These are phyloP conservation scores for Palythoa heliodiscus DNA, from an alignment of 92 coral and sea anemone genomes.

Conservation along the genomic window DNA sequence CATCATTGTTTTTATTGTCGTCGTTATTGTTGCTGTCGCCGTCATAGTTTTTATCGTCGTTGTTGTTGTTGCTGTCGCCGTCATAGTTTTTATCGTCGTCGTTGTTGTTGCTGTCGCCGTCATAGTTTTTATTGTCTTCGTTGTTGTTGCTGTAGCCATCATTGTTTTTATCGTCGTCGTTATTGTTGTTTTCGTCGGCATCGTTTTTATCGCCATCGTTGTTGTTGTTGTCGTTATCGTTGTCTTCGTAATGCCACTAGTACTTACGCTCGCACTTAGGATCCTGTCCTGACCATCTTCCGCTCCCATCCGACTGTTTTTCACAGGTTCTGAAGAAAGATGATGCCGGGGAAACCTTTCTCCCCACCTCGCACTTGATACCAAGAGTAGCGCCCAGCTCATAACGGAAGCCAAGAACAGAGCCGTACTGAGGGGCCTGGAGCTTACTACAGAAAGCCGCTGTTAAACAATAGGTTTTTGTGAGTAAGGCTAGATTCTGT, in stretches of 20 bases:
- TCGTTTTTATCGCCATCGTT: not conserved
- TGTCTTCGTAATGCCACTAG: not conserved
- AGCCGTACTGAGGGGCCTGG: slow-evolving; percentile 74
- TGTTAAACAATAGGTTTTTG: slow-evolving; percentile 21
- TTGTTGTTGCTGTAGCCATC: too few relatives aligned
- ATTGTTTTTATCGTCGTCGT: too few relatives aligned
- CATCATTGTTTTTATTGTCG: not conserved
- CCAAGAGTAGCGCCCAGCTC: slow-evolving; percentile 95
- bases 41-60: not conserved
- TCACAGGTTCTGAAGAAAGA: slow-evolving; percentile 89
- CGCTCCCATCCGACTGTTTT: slow-evolving; percentile 55
- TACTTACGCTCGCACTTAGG: slow-evolving; percentile 84
- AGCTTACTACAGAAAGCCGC: slow-evolving; percentile 90
- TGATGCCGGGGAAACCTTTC: slow-evolving; percentile 66
- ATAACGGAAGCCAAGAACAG: slow-evolving; percentile 85
- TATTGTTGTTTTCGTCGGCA: too few relatives aligned
- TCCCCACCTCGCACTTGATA: slow-evolving; percentile 78
- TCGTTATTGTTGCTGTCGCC: not conserved
- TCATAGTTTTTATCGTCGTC: not conserved
- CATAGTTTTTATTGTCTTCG: not conserved
- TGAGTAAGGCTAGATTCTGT: not conserved
- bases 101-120: not conserved
- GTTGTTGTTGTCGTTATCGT: not conserved
- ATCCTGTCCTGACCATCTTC: slow-evolving; percentile 85
- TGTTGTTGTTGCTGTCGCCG: not conserved